Base-by-base conservation (phyloP, 1,140 invertebrate genomes). In the Leptonema lineaticorne region DNA sequence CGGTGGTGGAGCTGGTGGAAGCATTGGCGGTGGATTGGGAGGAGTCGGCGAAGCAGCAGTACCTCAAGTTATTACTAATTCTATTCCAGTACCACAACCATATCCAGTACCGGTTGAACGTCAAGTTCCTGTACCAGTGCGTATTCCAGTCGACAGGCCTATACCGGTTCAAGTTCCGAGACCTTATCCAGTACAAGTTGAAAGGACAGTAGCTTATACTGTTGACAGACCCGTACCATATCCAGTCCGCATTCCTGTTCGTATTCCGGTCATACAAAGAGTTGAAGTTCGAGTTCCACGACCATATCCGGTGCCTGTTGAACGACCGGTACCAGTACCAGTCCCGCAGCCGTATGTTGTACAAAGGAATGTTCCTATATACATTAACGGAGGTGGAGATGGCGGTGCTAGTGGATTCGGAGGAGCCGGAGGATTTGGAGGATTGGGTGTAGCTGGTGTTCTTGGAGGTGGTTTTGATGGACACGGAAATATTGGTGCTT, bases 231-330 rank as follows among this genome's bases (percentile, higher is more conserved):
- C 72, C 14, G 71, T 75, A 1, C 75, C 75, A 0, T 74, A 74
- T 62, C 69, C 75, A 57, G 75, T 76, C 14, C 68, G 71, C 50
- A 72, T 74, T 0, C 72, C 74, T 33, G 26, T 67, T 53, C 77
- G 79, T 5, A 77, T 80, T 0, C 81, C 81, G 0, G 78, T 82
- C 2, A 75, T 77, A 30, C 74, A 76, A 7, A 78, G 78, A 72
- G 76, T 79, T 14, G 74, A 78, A 63, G 76, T 79, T 20, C 75
- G 73, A 45, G 74, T 79, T n/a, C 76, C 77, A 18, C 72, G 75
- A 50, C 74, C 74, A 22, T 77, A 78, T 68, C 77, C 78, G 53
- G 75, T 77, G 26, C 74, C 76, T 29, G 76, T 79, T 7, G 74
- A 75, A 67, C 76, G 76, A 41, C 73, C 76, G 29, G 82, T 82